Evolutionary conservation across 1,140 invertebrate species (phyloP).

Genomic region (Drosophila yakuba): DNA sequence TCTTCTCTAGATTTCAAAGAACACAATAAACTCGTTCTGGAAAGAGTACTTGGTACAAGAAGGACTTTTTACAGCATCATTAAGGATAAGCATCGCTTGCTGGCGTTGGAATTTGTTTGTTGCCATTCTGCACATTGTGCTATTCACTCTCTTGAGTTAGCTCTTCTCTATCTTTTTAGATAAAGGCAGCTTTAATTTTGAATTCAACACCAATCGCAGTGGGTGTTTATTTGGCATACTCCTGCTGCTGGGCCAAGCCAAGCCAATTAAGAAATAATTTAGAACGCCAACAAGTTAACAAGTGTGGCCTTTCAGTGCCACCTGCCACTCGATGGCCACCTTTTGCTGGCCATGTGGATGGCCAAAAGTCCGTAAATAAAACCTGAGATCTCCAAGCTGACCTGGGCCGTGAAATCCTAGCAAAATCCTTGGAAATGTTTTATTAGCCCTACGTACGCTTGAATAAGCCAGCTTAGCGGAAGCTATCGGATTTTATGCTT

Average conservation of each 20-base stretch:
- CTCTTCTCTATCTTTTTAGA: neutral
- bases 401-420: conserved; percentile 64
- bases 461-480: conserved; percentile 83
- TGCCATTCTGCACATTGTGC: conserved; percentile 52
- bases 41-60: conserved; percentile 8
- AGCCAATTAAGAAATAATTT: conserved; percentile 78
- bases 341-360: conserved; percentile 33
- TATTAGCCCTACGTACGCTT: conserved; percentile 81
- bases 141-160: conserved; percentile 61
- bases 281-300: conserved; percentile 63
- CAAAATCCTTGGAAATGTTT: conserved; percentile 83
- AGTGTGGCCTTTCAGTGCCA: conserved; percentile 52
- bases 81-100: conserved; percentile 78
- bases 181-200: conserved; percentile 52
- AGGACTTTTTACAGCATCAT: conserved; percentile 77
- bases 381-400: conserved; percentile 46
- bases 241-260: neutral
- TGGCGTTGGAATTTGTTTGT: conserved; percentile 74
- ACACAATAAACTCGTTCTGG: neutral
- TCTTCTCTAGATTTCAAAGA: neutral
- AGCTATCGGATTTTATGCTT: conserved; percentile 83
- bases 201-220: conserved; percentile 37
- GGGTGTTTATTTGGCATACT: conserved; percentile 43
- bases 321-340: conserved; percentile 16
- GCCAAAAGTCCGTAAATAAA: conserved; percentile 55